Evolutionary conservation across 1,140 invertebrate genomes (phyloP), one percentile per base, ranked within the genome.

Genomic region (Grapholita molesta): DNA sequence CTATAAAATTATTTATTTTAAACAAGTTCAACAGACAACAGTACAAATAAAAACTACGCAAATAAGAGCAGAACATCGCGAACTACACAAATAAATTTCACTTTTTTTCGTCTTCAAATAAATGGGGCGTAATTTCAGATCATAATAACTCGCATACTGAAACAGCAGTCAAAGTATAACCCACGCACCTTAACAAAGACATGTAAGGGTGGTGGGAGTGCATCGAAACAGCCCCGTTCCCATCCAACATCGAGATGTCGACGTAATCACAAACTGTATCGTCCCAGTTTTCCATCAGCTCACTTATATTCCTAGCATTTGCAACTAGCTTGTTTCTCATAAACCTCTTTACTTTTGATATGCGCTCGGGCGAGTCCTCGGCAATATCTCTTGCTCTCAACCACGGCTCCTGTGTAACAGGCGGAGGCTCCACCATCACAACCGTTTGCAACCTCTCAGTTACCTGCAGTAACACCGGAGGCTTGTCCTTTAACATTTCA

Each of bases 261-360:
- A 91, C 77, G 64, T 91, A 89, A 33, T 91, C 89, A 48, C 89
- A 91, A 1, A 91, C 69, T 75, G 84, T 68, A 2, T 89, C 81
- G 42, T 89, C 86, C 87, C 87, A 89, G 32, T 91, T 82, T 15
- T 90, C 80, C 0, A 80, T 85, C 0, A 91, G 72, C 0, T 89
- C 85, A 5, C 83, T 75, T 25, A 89, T 82, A 57, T 72, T 82
- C 8, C 72, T 78, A 3, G 87, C 82, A 21, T 74, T 74, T 0
- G 80, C 70, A 0, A 91, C 71, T 32, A 91, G 70, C 38, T 88
- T 86, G 3, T 77, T 78, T 1, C 86, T 74, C 84, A 91, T 88
- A 5, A 91, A 72, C 2, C 67, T 74, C 65, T 85, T 88, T 8
- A 85, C 87, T 2, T 66, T 70, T 0, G 68, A 69, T 8, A 86